Evolutionary conservation across 2,888 invertebrate species (phyloP), one percentile per base, ranked within the genome.

Genomic region (Rhagonycha fulva): DNA sequence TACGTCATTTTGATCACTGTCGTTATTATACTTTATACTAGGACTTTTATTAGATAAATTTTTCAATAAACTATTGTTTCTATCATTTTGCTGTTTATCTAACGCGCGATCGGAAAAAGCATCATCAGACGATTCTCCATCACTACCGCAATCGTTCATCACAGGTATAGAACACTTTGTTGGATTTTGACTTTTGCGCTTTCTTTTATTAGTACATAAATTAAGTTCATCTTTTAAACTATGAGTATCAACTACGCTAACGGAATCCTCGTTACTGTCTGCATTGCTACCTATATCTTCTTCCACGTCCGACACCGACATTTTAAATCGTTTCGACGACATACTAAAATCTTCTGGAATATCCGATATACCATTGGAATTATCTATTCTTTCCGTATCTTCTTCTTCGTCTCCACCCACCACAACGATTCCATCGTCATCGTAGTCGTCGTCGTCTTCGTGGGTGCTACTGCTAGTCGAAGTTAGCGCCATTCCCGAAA

Each of bases 171-270:
- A 92, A 84, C 95, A 93, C 79, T 95, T 91, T 1, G 94, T 95
- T 0, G 97, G 97, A 86, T 97, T 96, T 82, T 95, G 93, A 82
- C 94, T 96, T 88, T 97, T 97, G 28, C 97, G 90, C 87, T 97
- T 97, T 73, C 96, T 90, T 84, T 94, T 94, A 84, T 91, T 92
- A n/a, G 93, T 91, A 83, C 91, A 91, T 28, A 90, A 89, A 78
- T 89, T 90, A 66, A 87, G 85, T 81, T 90, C 91, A 80, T 91
- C 91, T 87, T 91, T 91, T 83, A 84, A 86, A 84, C 89, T 89
- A 60, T 89, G 89, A 14, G 89, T 87, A 83, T 91, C 91, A 78
- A 88, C 85, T 82, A 89, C 89, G 88, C 90, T 91, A 62, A 90
- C 88, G 0, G 89, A 89, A 87, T 91, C 91, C 82, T 93, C 93